Base-by-base conservation (phyloP, 2,113 vertebrate genomes). In the Propithecus coquereli region DNA sequence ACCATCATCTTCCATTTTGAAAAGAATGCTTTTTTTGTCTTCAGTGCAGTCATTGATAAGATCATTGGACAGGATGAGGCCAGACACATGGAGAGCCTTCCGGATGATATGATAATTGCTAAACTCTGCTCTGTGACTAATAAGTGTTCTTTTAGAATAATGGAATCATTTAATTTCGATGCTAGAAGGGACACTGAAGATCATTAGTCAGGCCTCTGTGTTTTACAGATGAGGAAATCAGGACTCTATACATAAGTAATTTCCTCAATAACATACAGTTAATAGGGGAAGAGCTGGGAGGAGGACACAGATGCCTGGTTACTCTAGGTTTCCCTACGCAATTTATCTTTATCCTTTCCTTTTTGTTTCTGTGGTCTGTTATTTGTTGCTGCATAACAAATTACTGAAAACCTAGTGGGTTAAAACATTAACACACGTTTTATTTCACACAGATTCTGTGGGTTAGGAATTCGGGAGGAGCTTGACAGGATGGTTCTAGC, bases 11-110 rank as follows among this genome's bases (percentile, higher is more conserved):
- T 96, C 5, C 6, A 43, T 89, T 91, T 93, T 93, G 65, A 94
- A 40, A 93, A 90, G 83, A 77, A 90, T 87, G 90, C 27, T 63
- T 96, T 95, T 89, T 30, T 18, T 79, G 18, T 81, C 71, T 95
- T 91, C 47, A 66, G 0, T 22, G 74, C 54, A 74, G 84, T 57
- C 40, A 54, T 68, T 82, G 92, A 73, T 88, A 88, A 94, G 25
- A 66, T 10, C 45, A 40, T 63, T 50, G 65, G 91, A 65, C 34
- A 94, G 65, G 65, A 90, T 80, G 74, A 91, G 50, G 8, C 30
- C 63, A 90, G 87, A 87, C 63, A 92, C 27, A 18, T 0, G 4
- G 80, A 77, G 22, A 77, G 34, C 45, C 45, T 34, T 80, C 70
- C 71, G 74, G 50, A 61, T 96, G 92, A 59, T 87, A 65, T 17